Percentiles rank a stretch among this genome's conserved stretches.
phyloP scores from a whole-genome alignment of 2,797 vertebrate species.

The Lacerta viridis region DNA sequence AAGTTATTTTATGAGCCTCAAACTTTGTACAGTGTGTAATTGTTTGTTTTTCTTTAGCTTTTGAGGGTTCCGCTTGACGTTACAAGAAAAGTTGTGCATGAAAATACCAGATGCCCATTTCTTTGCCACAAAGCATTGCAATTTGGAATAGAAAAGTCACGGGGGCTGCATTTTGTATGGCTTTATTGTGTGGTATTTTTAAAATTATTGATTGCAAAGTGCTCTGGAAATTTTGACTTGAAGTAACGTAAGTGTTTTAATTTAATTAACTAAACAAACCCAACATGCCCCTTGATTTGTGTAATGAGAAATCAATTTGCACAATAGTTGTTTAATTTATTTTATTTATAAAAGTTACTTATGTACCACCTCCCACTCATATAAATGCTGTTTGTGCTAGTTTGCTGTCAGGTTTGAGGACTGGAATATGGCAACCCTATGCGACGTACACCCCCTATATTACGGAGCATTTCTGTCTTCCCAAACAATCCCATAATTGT shows the following conservation, averaged over 20 bases:
- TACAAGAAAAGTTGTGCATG: not conserved
- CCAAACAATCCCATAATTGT: slow-evolving; percentile 28
- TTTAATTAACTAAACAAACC: not conserved
- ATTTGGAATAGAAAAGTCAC: not conserved
- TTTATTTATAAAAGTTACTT: no score
- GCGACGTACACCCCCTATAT: not conserved
- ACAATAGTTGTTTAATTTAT: no score
- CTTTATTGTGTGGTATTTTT: not conserved
- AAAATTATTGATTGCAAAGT: not conserved
- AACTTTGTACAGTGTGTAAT: not conserved
- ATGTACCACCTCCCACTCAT: no score
- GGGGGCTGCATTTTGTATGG: not conserved
- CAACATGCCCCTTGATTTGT: not conserved
- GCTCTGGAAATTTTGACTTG: not conserved
- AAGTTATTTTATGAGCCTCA: not conserved
- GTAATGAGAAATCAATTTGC: not conserved
- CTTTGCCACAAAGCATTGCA: not conserved
- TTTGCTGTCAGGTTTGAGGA: no score
- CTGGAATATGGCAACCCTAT: no score
- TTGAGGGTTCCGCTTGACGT: not conserved
- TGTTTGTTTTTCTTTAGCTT: not conserved
- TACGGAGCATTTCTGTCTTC: not conserved
- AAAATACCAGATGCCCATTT: not conserved
- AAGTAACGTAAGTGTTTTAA: not conserved
- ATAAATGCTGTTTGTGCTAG: no score